Conservation (phyloP, 2,113 vertebrate species). For the Bettongia penicillata region DNA sequence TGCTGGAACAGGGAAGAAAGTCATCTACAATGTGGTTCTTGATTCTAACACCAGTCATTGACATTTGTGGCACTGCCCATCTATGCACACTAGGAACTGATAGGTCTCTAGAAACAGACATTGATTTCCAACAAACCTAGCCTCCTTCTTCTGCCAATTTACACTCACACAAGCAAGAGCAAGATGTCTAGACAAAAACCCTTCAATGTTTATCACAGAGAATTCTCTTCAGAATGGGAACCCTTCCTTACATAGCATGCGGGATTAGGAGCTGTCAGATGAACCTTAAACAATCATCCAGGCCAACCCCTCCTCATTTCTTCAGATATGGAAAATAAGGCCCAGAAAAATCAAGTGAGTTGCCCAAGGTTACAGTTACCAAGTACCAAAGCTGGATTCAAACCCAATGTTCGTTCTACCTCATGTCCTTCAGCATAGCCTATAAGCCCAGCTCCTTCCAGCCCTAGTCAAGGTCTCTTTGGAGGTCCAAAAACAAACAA, state of each 20-base stretch:
- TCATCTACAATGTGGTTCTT: background rate
- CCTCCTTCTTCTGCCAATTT: background rate
- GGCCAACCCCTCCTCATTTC: no score
- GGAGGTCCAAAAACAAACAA: background rate
- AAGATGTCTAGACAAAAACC: background rate
- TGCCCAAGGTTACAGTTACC: background rate
- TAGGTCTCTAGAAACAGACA: background rate
- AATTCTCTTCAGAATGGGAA: background rate
- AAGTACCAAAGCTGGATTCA: background rate
- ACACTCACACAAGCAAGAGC: background rate
- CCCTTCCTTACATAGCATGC: rapidly evolving
- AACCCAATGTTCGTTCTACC: background rate
- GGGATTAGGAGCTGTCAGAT: background rate
- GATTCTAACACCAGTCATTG: background rate
- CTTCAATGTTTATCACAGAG: no score
- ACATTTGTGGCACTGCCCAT: no score
- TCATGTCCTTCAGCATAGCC: no score
- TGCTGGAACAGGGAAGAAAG: background rate
- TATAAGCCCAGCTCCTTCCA: background rate
- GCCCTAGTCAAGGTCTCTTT: background rate
- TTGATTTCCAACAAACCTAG: background rate
- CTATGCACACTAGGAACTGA: no score
- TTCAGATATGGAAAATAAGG: background rate
- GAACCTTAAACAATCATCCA: background rate
- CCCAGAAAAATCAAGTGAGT: background rate